Base-by-base conservation (phyloP, 2,888 invertebrate genomes). In the Drosophila putrida region DNA sequence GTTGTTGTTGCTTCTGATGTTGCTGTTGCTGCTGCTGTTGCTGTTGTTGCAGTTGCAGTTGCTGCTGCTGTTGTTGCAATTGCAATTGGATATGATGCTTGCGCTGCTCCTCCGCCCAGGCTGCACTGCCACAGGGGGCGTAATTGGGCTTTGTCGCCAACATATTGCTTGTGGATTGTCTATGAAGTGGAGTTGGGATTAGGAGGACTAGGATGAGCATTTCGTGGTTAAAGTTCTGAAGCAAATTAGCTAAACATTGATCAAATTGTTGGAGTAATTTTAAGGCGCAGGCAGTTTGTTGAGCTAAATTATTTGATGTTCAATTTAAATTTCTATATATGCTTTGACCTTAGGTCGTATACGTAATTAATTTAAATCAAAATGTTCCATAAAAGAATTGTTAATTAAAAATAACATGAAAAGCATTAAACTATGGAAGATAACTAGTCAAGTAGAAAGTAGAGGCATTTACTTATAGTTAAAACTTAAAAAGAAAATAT, bases 21-120 rank as follows among this genome's bases (percentile, higher is more conserved):
- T 49, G 36, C 1, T 10, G n/a, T 4, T 43, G 39, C 0, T 55
- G 31, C 1, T 36, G 41, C 2, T 50, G 31, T 6, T 58, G 54
- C 4, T 63, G 63, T 0, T 5, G 27, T 0, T 47, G 65, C 0
- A 27, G 36, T 0, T 35, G 44, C 0, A 20, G 39, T 0, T 51
- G 39, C 1, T 20, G 33, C 1, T 36, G 13, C 8, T 13, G 64
- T 25, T 33, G 27, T 8, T n/a, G n/a, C n/a, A n/a, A n/a, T n/a
- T n/a, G n/a, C 20, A 20, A 20, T 20, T 20, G 20, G 0, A 20
- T 20, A 3, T 58, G 35, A 2, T 55, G 59, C 41, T 49, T 65
- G 0, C 51, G 70, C n/a, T 71, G 71, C 13, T 75, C 66, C 1
- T 62, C 65, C 51, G 47, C 20, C 71, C 71, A 70, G 54, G 11